These are phyloP conservation scores for Rhimphoctona megacephalus DNA, from an alignment of 2,888 invertebrate genomes.

Conservation along the genomic window DNA sequence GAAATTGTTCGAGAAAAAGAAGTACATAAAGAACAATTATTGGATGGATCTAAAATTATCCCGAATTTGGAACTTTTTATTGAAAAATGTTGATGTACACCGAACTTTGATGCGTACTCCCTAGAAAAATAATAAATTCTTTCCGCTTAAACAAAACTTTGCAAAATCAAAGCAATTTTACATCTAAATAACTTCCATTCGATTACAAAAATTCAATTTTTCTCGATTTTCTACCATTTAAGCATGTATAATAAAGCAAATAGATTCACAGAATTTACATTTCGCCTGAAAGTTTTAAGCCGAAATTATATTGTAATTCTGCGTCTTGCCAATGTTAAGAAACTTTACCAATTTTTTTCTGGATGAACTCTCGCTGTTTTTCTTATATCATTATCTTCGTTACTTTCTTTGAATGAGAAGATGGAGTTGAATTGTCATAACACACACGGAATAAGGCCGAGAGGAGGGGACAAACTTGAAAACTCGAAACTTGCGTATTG, in stretches of 20 bases:
- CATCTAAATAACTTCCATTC: not conserved
- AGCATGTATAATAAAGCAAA: not conserved
- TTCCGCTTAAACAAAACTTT: not conserved
- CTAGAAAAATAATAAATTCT: not conserved
- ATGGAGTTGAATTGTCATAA: conserved; percentile 47
- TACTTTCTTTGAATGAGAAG: not conserved
- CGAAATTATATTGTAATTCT: not conserved
- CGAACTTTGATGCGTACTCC: not conserved
- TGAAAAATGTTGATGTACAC: not conserved
- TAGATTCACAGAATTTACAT: not conserved
- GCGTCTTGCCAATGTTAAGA: not conserved
- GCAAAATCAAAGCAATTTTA: not conserved
- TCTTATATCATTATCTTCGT: conserved; percentile 3
- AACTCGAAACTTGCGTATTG: conserved; percentile 60
- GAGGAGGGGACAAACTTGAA: conserved; percentile 27
- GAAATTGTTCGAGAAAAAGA: not conserved
- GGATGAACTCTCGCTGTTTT: not conserved
- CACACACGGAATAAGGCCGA: not conserved
- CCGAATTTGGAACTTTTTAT: not conserved
- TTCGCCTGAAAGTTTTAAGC: conserved; percentile 1
- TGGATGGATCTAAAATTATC: not conserved
- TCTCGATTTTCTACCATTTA: not conserved
- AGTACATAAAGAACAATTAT: not conserved
- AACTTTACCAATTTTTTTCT: conserved; percentile 14
- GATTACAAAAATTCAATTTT: not conserved